A percentile compares a stretch with the other conserved stretches of the same genome.
Evolutionary conservation across 2,797 vertebrate species (phyloP).

Genomic region (Rhodeus uyekii): DNA sequence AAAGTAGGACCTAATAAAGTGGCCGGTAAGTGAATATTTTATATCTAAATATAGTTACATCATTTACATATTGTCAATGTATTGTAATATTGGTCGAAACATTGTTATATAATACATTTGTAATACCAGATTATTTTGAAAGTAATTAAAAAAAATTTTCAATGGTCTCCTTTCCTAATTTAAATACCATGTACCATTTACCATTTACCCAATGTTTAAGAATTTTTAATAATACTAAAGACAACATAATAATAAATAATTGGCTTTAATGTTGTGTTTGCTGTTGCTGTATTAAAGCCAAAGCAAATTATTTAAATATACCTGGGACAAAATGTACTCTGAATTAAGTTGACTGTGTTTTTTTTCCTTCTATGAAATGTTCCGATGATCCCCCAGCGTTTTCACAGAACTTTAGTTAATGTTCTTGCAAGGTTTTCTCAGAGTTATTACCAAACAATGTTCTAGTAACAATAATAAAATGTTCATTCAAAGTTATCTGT

Average conservation of each 20-base stretch:
- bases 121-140: no score
- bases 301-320: background rate
- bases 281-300: background rate
- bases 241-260: no score
- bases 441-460: background rate
- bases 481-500: background rate
- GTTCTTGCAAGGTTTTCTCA: background rate
- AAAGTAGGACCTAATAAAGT: no score
- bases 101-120: background rate
- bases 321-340: background rate
- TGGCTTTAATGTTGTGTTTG: no score
- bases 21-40: no score
- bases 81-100: background rate
- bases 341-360: background rate
- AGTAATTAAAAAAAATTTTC: no score
- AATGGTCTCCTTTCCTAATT: background rate
- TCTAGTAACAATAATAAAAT: background rate
- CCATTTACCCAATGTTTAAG: no score
- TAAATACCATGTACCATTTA: no score
- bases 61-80: background rate
- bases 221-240: no score
- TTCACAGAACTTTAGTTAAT: background rate
- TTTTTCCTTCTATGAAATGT: no score
- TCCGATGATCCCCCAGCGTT: background rate
- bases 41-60: background rate